Percentiles rank a stretch among this genome's conserved stretches.
Conservation (phyloP, 2,797 vertebrate species). For the Allobates femoralis region DNA sequence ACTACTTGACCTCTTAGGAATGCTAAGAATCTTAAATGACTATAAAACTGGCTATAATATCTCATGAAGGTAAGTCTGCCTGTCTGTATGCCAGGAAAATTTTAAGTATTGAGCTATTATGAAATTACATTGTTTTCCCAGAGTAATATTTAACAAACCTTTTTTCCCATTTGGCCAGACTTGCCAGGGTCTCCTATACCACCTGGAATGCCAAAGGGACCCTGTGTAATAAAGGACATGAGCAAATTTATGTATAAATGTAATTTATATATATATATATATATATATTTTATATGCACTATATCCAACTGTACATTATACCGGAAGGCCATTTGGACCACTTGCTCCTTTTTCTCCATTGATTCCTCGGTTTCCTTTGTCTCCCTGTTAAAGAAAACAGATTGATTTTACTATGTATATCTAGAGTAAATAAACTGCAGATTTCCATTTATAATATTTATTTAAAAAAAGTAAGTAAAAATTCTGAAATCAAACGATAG, state of each 20-base stretch:
- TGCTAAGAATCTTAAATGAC: too few relatives aligned
- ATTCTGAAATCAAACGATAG: too few relatives aligned
- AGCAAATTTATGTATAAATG: background rate
- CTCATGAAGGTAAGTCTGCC: too few relatives aligned
- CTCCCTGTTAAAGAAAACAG: constrained; percentile 55
- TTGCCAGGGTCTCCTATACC: constrained; percentile 54
- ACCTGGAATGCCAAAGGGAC: constrained; percentile 37
- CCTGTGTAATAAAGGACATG: constrained; percentile 51
- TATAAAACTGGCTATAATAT: too few relatives aligned
- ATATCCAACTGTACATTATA: constrained; percentile 65
- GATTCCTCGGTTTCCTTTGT: constrained; percentile 55
- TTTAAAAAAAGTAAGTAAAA: too few relatives aligned
- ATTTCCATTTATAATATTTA: too few relatives aligned
- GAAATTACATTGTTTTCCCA: background rate
- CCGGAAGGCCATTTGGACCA: constrained; percentile 63
- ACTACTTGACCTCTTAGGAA: too few relatives aligned
- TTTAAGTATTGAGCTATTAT: background rate
- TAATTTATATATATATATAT: background rate
- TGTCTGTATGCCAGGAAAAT: too few relatives aligned
- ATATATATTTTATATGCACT: background rate
- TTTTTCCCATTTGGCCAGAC: constrained; percentile 57
- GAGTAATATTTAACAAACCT: constrained; percentile 45
- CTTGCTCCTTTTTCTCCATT: constrained; percentile 64
- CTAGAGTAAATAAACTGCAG: background rate
- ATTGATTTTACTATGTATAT: background rate